Conservation (phyloP, 2,113 vertebrate genomes). For the Ammospiza nelsoni region DNA sequence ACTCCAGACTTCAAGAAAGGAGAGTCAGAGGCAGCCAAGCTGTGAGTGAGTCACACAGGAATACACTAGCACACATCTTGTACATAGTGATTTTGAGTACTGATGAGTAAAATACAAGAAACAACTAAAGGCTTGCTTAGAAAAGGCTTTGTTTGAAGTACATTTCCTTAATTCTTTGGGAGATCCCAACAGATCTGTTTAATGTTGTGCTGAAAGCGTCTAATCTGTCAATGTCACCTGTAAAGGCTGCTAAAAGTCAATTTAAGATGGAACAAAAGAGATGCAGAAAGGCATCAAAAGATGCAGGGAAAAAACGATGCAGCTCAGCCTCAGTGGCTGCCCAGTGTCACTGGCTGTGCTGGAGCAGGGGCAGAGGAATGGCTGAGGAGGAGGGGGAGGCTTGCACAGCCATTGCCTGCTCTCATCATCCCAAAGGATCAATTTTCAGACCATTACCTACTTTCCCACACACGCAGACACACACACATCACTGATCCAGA, state of each 20-base stretch:
- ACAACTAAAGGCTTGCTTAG: not conserved
- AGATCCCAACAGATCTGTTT: not conserved
- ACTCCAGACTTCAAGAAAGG: not conserved
- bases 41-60: not conserved
- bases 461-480: constrained; percentile 5
- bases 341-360: not conserved
- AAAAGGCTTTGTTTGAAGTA: not conserved
- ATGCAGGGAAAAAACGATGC: not conserved
- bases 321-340: not conserved
- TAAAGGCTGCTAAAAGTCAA: not conserved
- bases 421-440: constrained; percentile 50
- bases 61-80: not conserved
- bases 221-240: not conserved
- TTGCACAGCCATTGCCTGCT: not conserved
- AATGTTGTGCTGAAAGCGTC: not conserved
- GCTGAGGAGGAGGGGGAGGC: not conserved
- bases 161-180: not conserved
- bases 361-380: not conserved
- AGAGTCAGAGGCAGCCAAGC: not conserved
- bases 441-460: constrained; percentile 57
- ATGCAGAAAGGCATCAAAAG: not conserved
- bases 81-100: not conserved
- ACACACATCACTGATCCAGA: not conserved
- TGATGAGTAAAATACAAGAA: not conserved
- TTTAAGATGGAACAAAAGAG: not conserved